A percentile compares a stretch with the other conserved stretches of the same genome.
These are phyloP conservation scores for Grantiella picta DNA, from an alignment of 2,113 vertebrate genomes.

Conservation along the genomic window DNA sequence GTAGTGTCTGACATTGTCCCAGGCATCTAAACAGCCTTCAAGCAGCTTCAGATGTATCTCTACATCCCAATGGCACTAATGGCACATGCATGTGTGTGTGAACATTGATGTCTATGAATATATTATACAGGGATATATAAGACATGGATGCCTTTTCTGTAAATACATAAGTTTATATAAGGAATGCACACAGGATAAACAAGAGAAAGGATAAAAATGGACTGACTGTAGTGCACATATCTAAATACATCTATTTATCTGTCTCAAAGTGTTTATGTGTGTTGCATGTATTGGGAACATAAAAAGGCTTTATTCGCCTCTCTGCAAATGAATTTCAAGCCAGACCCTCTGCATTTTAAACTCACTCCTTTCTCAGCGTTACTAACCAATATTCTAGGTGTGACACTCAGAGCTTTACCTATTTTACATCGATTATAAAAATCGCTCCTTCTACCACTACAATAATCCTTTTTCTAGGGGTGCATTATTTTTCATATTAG, in stretches of 20 bases:
- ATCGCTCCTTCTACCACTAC: background rate
- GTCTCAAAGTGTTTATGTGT: background rate
- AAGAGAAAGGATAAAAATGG: background rate
- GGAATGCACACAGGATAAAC: background rate
- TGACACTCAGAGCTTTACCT: conserved; percentile 43
- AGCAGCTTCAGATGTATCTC: background rate
- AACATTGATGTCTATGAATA: background rate
- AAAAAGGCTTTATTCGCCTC: background rate
- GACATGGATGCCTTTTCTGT: background rate
- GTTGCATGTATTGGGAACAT: background rate
- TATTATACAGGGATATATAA: background rate
- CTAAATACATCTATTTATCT: background rate
- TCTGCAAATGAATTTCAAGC: conserved; percentile 5
- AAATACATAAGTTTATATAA: background rate
- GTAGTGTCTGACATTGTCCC: background rate
- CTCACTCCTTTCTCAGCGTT: conserved; percentile 11
- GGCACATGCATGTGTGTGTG: accelerated
- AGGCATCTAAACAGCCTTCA: background rate
- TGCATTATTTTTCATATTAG: conserved; percentile 46
- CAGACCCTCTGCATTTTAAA: background rate
- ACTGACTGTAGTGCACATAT: background rate
- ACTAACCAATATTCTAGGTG: conserved; percentile 61
- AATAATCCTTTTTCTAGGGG: conserved; percentile 31
- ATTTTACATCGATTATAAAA: conserved; percentile 58
- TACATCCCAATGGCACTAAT: background rate